Conservation (phyloP, 1,140 invertebrate species). For the Idris sp. region DNA sequence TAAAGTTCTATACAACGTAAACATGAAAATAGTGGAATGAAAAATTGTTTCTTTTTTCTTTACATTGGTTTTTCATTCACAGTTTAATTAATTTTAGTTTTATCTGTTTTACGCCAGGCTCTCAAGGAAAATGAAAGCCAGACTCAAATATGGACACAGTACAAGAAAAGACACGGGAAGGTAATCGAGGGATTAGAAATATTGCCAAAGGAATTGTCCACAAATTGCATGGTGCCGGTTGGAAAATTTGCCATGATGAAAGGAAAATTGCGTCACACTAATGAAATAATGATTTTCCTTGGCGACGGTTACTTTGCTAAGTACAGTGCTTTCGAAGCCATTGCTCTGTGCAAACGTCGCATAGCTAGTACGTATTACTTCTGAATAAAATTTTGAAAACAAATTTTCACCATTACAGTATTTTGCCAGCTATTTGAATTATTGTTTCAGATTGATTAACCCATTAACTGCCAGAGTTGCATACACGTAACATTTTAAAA, state of each 20-base stretch:
- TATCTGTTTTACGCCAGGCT: constrained; percentile 25
- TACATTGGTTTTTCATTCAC: no score
- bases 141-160: constrained; percentile 67
- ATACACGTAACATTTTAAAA: no score
- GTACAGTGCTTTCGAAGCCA: constrained; percentile 82
- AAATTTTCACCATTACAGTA: no score
- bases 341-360: constrained; percentile 81
- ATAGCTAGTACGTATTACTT: constrained; percentile 78
- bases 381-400: no score
- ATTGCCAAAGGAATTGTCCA: constrained; percentile 70
- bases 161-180: constrained; percentile 70
- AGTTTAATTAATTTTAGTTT: constrained; percentile 14
- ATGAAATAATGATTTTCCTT: constrained; percentile 83
- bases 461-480: no score
- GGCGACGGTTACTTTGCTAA: constrained; percentile 87
- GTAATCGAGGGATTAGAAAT: constrained; percentile 71
- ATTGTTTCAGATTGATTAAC: no score
- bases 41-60: no score
- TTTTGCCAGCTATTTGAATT: no score
- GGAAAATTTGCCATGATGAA: constrained; percentile 83
- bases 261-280: constrained; percentile 84
- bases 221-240: constrained; percentile 82
- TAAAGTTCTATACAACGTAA: no score
- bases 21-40: no score
- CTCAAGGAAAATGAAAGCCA: constrained; percentile 69